Base-by-base conservation (phyloP, 2,113 vertebrate species). In the Xiphorhynchus elegans region DNA sequence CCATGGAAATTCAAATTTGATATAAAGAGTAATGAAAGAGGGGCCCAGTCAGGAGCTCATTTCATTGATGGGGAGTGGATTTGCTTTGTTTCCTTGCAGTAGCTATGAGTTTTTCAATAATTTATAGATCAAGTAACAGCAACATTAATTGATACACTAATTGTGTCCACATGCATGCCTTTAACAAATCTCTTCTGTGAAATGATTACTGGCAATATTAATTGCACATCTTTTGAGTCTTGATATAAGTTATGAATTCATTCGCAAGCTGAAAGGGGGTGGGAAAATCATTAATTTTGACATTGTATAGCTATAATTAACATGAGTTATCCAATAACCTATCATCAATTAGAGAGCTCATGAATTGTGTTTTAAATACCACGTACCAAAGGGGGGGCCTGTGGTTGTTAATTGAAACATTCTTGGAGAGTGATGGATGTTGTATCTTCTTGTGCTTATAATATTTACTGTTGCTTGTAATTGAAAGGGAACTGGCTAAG, bases 201-300 rank as follows among this genome's bases (percentile, higher is more conserved):
- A 95, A 81, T 86, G 79, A 64, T 97, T 97, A 72, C 84, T 94
- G 96, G 95, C 95, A 94, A 78, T 89, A 83, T 95, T 95, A 91
- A 68, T 83, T 83, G 78, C 84, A 85, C 55, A 25, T 89, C 87
- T 96, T 97, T 91, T 70, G 78, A 69, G 75, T 95, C 59, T 92
- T 95, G 94, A 75, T 72, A 7, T 68, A 94, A 97, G 94, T 97
- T 97, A 94, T 59, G 39, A 96, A 97, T 97, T 94, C 94, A 90
- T 96, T 94, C 96, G 89, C 87, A 77, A 96, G 94, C 94, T 95
- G 95, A 92, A 95, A 84, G 88, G 90, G 93, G 95, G 96, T 97
- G 97, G 97, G 97, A 96, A 98, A 97, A 97, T 97, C 97, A 98
- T 98, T 98, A 97, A 98, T 97, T 95, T 93, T 97, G 97, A 95